Evolutionary conservation across 2,888 invertebrate genomes (phyloP).

Genomic region (Deilephila porcellus): DNA sequence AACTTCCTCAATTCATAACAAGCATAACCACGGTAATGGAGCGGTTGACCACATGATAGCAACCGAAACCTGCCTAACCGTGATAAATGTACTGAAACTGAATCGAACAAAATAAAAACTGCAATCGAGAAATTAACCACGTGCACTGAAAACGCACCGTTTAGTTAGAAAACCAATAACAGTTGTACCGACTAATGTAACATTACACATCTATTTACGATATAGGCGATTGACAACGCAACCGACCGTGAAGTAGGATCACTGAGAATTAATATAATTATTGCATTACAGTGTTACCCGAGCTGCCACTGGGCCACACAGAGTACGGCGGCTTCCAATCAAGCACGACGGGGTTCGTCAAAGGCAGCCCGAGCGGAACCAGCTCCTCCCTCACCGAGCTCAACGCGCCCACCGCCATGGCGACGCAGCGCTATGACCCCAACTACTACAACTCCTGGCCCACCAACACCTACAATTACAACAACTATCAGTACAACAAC

Average conservation of each 20-base stretch:
- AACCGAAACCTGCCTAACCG: slow-evolving; percentile 39
- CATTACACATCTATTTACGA: not conserved
- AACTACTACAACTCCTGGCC: slow-evolving; percentile 86
- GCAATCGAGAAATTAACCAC: not conserved
- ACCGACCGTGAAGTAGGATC: slow-evolving; percentile 20
- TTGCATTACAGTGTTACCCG: slow-evolving; percentile 81
- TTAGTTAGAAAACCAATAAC: not conserved
- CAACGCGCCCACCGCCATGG: slow-evolving; percentile 63
- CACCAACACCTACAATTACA: slow-evolving; percentile 87
- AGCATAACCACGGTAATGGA: slow-evolving; percentile 58
- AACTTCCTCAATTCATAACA: slow-evolving; percentile 60
- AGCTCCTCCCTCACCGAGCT: slow-evolving; percentile 76
- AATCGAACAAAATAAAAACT: not conserved
- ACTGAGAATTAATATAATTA: slow-evolving; percentile 26
- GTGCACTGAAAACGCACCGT: not conserved
- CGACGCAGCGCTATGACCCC: slow-evolving; percentile 78
- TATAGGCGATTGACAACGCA: slow-evolving; percentile 17
- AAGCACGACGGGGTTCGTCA: slow-evolving; percentile 63
- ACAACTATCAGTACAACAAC: slow-evolving; percentile 89
- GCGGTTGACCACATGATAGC: slow-evolving; percentile 64
- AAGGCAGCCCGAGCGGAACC: slow-evolving; percentile 70
- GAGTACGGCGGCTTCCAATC: slow-evolving; percentile 76
- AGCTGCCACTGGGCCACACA: slow-evolving; percentile 78
- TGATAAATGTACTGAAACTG: slow-evolving; percentile 25
- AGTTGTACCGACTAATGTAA: not conserved